phyloP scores from a whole-genome alignment of 2,888 invertebrate species.

The Drosophila parthenogenetica region DNA sequence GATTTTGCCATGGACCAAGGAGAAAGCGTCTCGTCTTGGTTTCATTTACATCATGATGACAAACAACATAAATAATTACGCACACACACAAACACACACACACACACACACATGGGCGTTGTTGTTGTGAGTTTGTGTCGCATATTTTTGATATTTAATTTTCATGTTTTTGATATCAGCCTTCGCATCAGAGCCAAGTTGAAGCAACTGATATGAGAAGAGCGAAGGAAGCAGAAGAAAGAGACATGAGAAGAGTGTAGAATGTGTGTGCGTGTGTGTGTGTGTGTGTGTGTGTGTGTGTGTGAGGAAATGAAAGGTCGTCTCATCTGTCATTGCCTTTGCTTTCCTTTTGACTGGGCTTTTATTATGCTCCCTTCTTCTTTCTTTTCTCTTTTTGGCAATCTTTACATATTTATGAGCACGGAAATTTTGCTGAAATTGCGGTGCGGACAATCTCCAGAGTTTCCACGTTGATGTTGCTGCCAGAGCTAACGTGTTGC shows the following conservation, averaged over 20 bases:
- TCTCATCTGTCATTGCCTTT: constrained; percentile 43
- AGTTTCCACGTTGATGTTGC: background rate
- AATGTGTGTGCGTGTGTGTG: background rate
- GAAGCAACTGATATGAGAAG: constrained; percentile 20
- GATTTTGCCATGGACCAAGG: constrained; percentile 43
- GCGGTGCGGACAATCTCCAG: constrained; percentile 1
- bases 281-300: background rate
- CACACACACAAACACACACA: constrained; percentile 38
- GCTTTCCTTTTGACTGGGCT: constrained; percentile 47
- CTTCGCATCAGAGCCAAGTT: constrained; percentile 34
- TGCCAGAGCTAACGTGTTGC: constrained; percentile 17
- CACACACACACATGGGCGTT: background rate
- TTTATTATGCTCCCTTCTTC: constrained; percentile 40
- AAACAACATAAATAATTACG: constrained; percentile 73
- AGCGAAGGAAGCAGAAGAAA: background rate
- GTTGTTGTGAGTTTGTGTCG: constrained; percentile 34
- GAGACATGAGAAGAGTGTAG: background rate
- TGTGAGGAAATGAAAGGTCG: background rate
- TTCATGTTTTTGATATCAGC: constrained; percentile 56
- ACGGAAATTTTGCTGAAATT: constrained; percentile 25
- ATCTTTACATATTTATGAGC: constrained; percentile 71
- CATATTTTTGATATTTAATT: constrained; percentile 73
- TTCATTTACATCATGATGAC: constrained; percentile 75
- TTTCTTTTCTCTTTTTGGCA: constrained; percentile 19
- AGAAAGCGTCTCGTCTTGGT: constrained; percentile 39